Evolutionary conservation across 1,140 invertebrate species (phyloP).

Genomic region (Caenorhabditis latens): DNA sequence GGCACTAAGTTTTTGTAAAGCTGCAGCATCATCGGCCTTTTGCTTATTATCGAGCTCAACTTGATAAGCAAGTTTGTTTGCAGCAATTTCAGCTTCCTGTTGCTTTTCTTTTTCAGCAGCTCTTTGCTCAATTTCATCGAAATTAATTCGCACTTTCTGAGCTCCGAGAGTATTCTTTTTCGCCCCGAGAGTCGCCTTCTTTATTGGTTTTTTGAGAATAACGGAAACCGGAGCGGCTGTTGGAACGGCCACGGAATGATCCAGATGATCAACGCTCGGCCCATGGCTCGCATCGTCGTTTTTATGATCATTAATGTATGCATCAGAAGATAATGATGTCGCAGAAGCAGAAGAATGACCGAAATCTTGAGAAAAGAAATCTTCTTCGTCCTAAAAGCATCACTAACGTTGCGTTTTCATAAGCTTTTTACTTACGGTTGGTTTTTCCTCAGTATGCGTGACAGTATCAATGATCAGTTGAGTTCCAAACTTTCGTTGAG

Average conservation of each 20-base stretch:
- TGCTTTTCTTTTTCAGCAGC: constrained; percentile 84
- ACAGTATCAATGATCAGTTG: constrained; percentile 83
- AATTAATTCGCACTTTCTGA: constrained; percentile 91
- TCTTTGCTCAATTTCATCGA: constrained; percentile 93
- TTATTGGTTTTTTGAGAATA: constrained; percentile 74
- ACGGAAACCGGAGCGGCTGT: constrained; percentile 59
- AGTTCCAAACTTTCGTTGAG: constrained; percentile 89
- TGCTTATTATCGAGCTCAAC: background rate
- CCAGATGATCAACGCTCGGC: constrained; percentile 68
- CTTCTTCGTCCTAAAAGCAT: constrained; percentile 59
- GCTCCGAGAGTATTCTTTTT: constrained; percentile 93
- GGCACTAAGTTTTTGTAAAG: constrained; percentile 13
- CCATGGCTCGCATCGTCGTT: constrained; percentile 37
- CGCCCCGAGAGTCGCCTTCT: constrained; percentile 76
- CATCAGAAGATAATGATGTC: constrained; percentile 42
- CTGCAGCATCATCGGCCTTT: constrained; percentile 9
- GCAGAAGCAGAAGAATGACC: constrained; percentile 48
- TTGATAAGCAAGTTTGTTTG: constrained; percentile 49
- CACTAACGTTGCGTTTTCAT: too few species aligned
- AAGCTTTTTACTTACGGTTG: constrained; percentile 21
- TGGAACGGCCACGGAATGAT: constrained; percentile 3
- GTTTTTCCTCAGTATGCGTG: constrained; percentile 46
- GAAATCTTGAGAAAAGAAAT: constrained; percentile 73
- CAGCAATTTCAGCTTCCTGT: constrained; percentile 65
- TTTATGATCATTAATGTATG: constrained; percentile 60